phyloP scores from a whole-genome alignment of 2,888 invertebrate species.

The Noctua janthe region DNA sequence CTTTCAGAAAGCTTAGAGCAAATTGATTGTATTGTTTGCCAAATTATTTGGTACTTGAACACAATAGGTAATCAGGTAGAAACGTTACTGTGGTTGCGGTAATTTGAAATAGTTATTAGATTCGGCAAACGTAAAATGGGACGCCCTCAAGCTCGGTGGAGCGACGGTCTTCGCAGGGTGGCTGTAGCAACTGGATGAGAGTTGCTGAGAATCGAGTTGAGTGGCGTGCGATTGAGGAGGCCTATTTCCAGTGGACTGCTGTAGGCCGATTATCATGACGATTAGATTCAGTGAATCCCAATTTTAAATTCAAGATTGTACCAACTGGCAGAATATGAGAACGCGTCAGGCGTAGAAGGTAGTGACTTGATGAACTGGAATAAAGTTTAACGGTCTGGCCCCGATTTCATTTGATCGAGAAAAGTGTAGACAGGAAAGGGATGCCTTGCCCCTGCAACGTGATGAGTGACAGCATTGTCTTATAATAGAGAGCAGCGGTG shows the following conservation, averaged over 20 bases:
- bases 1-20: constrained; percentile 37
- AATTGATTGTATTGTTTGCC: constrained; percentile 45
- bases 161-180: too few relatives aligned
- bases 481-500: not conserved
- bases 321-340: not conserved
- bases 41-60: constrained; percentile 24
- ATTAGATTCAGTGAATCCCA: not conserved
- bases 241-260: too few relatives aligned
- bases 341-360: not conserved
- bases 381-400: not conserved
- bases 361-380: not conserved
- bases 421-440: not conserved
- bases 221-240: too few relatives aligned
- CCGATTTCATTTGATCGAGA: not conserved
- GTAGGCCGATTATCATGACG: too few relatives aligned
- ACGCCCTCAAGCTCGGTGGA: too few relatives aligned
- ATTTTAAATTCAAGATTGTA: not conserved
- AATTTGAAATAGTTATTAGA: constrained; percentile 5
- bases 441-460: not conserved
- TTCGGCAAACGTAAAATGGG: too few relatives aligned
- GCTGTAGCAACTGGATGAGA: too few relatives aligned
- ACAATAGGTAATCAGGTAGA: constrained; percentile 30
- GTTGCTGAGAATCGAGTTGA: too few relatives aligned
- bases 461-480: not conserved
- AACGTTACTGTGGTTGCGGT: not conserved